A percentile compares a stretch with the other conserved stretches of the same genome.
phyloP scores from a whole-genome alignment of 2,888 invertebrate species.

The Mesoligia furuncula region DNA sequence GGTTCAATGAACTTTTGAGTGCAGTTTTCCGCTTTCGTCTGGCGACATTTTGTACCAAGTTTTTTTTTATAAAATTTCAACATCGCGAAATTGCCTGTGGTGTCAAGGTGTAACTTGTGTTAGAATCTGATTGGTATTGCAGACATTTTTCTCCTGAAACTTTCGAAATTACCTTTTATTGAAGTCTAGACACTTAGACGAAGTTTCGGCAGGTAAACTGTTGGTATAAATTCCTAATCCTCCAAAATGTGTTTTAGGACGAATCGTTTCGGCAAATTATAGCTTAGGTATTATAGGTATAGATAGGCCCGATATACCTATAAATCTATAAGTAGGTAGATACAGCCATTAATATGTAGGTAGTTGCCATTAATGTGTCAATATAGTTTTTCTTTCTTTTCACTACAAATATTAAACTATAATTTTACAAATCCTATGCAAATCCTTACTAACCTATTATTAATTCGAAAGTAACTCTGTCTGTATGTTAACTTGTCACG shows the following conservation, averaged over 20 bases:
- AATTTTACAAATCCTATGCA: neutral
- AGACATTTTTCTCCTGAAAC: slow-evolving; percentile 35
- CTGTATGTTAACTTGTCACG: neutral
- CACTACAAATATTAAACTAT: too few relatives aligned
- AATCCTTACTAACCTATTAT: too few relatives aligned
- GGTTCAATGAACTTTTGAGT: slow-evolving; percentile 59
- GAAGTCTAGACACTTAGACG: slow-evolving; percentile 12
- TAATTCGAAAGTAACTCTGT: too few relatives aligned
- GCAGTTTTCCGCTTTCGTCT: slow-evolving; percentile 56
- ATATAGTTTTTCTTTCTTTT: neutral
- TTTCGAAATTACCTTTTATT: slow-evolving; percentile 38
- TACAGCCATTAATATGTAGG: too few relatives aligned
- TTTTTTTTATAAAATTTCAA: slow-evolving; percentile 37
- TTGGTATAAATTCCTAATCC: neutral
- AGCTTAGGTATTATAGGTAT: neutral
- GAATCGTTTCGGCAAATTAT: neutral
- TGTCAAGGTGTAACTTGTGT: slow-evolving; percentile 29
- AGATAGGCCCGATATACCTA: neutral
- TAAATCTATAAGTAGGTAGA: neutral
- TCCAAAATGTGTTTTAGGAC: neutral
- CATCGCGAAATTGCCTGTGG: slow-evolving; percentile 35
- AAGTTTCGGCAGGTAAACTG: slow-evolving; percentile 6
- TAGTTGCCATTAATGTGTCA: neutral
- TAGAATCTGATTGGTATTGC: slow-evolving; percentile 42
- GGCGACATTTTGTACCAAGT: slow-evolving; percentile 31